These are phyloP conservation scores for Porites lutea DNA, from an alignment of 64 coral and sea anemone species.

Conservation along the genomic window DNA sequence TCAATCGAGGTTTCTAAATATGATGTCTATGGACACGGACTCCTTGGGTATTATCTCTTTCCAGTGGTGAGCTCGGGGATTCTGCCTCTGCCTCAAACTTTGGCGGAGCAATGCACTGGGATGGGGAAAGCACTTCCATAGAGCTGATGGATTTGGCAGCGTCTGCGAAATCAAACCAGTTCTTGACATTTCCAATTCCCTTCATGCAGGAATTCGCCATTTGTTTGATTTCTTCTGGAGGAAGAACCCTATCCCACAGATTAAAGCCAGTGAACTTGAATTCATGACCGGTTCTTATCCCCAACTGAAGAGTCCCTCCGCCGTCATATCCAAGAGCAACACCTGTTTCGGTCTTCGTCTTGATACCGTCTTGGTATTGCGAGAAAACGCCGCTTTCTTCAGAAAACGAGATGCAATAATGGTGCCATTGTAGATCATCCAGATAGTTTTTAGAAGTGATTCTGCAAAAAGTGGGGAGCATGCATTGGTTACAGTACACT, in stretches of 20 bases:
- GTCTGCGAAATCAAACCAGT: constrained; percentile 6
- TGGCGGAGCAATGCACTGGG: not conserved
- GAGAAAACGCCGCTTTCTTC: not conserved
- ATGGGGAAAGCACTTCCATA: not conserved
- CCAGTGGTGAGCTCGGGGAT: not conserved
- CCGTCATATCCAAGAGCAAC: not conserved
- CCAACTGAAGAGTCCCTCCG: not conserved
- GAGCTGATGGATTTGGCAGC: not conserved
- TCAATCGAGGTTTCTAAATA: no score
- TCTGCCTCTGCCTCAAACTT: not conserved
- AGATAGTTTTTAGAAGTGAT: not conserved
- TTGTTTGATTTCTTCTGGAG: not conserved
- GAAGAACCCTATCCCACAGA: constrained; percentile 1
- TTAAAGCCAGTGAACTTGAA: not conserved
- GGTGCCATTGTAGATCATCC: constrained; percentile 2
- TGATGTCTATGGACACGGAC: no score
- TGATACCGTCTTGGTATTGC: not conserved
- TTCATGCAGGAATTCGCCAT: not conserved
- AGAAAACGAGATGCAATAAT: not conserved
- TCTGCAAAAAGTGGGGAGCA: not conserved
- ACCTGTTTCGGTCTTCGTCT: not conserved
- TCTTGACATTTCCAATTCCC: constrained; percentile 13
- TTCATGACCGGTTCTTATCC: no score
- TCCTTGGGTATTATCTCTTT: no score
- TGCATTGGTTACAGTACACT: not conserved